These are phyloP conservation scores for Elgaria multicarinata DNA, from an alignment of 2,113 vertebrate genomes.

Conservation along the genomic window DNA sequence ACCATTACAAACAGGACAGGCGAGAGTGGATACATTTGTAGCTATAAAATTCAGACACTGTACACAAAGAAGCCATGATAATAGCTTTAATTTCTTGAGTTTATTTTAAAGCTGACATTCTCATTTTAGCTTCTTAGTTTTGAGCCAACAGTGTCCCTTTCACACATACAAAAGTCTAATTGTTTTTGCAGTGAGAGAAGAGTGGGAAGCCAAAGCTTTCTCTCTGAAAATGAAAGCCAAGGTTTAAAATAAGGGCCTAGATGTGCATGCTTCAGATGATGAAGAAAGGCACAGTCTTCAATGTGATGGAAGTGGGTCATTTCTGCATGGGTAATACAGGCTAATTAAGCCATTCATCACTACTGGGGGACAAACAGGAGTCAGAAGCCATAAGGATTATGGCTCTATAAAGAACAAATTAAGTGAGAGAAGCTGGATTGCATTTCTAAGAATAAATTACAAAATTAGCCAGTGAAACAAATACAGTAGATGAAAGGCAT, in stretches of 20 bases:
- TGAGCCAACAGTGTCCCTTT: background rate
- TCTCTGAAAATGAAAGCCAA: background rate
- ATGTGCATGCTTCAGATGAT: background rate
- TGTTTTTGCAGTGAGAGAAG: background rate
- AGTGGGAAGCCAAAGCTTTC: background rate
- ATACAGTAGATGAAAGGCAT: background rate
- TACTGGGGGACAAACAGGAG: background rate
- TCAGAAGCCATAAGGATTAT: slow-evolving; percentile 2
- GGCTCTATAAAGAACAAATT: slow-evolving; percentile 13
- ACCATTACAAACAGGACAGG: too few species aligned
- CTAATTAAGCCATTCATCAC: slow-evolving; percentile 32
- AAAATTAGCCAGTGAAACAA: slow-evolving; percentile 10
- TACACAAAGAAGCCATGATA: background rate
- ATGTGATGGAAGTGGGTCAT: slow-evolving; percentile 2
- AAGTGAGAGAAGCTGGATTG: background rate
- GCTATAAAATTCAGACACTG: too few species aligned
- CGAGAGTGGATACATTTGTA: background rate
- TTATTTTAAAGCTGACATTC: background rate
- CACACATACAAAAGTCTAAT: background rate
- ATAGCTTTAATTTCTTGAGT: background rate
- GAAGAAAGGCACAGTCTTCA: background rate
- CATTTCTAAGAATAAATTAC: background rate
- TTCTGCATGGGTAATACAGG: background rate
- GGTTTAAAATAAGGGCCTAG: background rate
- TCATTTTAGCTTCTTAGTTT: background rate